Evolutionary conservation across 2,888 invertebrate genomes (phyloP), one percentile per base, ranked within the genome.

Genomic region (Hoplodrina ambigua): DNA sequence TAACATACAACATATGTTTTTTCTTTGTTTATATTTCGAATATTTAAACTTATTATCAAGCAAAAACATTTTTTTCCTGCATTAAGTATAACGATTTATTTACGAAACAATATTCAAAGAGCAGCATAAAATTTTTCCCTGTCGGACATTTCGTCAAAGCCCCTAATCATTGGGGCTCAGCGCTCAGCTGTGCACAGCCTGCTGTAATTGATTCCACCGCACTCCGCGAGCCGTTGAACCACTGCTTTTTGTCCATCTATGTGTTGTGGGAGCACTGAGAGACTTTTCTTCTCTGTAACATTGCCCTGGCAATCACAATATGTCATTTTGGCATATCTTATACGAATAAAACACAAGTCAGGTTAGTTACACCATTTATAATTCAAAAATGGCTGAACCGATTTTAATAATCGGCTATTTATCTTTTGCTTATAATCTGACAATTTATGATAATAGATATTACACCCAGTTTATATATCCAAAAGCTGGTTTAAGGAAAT

Each of bases 191-290:
- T 56, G 73, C 78, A 50, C 80, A 69, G 72, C 52, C 73, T 58
- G 67, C 57, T 49, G 10, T 84, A 77, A 84, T 82, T 83, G 84
- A 85, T 84, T 83, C 77, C 66, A 66, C 63, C 78, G 52, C 71
- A 63, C 50, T 56, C 49, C 11, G 20, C 52, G 37, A 50, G 15
- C 49, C 53, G 20, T 46, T 63, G 63, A 11, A 25, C 33, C 56
- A 62, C 72, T 73, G 70, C 8, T 82, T 80, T 82, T 82, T 78
- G 64, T 56, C 25, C 46, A 62, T 56, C 57, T 82, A 55, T 72
- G 66, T 54, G 59, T 54, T 73, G 25, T 25, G 30, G 37, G 55
- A 25, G n/a, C 13, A 30, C 30, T 57, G 25, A 46, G 19, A 13
- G 20, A 49, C 13, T 49, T 49, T 50, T 49, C 5, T 61, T 53